Evolutionary conservation across 2,797 vertebrate species (phyloP).

Genomic region (Hypotaenidia philippensis): DNA sequence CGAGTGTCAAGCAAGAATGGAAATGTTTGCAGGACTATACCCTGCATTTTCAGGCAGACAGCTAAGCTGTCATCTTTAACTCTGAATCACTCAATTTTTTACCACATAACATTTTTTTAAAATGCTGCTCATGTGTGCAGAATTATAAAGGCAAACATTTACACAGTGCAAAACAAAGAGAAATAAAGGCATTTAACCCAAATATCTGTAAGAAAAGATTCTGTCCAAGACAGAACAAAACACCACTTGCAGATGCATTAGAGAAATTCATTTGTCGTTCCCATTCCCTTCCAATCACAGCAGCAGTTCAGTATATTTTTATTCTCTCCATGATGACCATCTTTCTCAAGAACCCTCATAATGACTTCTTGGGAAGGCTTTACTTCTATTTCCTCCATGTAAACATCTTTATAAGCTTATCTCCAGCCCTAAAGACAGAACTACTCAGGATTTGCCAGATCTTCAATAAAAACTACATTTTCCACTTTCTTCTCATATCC

Average conservation of each 20-base stretch:
- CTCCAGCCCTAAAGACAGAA: background rate
- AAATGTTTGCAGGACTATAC: background rate
- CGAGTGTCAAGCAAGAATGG: background rate
- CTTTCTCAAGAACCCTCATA: background rate
- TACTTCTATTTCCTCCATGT: background rate
- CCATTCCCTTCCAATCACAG: background rate
- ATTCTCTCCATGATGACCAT: background rate
- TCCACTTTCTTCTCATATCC: background rate
- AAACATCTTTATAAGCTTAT: background rate
- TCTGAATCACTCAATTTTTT: background rate
- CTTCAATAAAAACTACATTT: background rate
- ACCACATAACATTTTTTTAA: background rate
- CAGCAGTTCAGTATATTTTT: background rate
- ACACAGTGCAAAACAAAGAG: background rate
- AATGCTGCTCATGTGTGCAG: background rate
- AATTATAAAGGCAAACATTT: constrained; percentile 30
- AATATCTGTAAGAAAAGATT: constrained; percentile 1
- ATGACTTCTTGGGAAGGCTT: background rate
- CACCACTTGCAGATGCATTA: background rate
- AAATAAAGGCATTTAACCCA: background rate
- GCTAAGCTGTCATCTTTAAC: background rate
- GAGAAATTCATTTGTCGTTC: background rate
- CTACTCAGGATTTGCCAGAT: background rate
- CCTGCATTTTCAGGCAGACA: background rate
- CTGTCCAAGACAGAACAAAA: background rate